Evolutionary conservation across 2,797 vertebrate species (phyloP), one percentile per base, ranked within the genome.

Genomic region (Halcyon smyrnensis): DNA sequence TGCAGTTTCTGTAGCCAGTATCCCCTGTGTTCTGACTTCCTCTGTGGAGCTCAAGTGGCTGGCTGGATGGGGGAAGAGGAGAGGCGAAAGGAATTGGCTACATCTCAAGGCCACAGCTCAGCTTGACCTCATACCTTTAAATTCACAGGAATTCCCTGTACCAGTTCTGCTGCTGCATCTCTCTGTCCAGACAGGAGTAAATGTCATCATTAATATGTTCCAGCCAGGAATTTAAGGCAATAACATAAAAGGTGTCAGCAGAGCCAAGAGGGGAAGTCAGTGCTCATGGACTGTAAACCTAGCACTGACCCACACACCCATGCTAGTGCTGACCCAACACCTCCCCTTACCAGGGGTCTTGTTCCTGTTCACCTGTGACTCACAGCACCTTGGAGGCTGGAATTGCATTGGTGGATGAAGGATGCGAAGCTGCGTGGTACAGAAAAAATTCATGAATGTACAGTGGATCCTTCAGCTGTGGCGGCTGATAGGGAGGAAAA

Each of bases 251-350:
- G 3, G 7, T 37, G 8, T 75, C 57, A 75, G 43, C 60, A 88
- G 57, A 54, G 45, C 8, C 1, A 1, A 64, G 62, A 56, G 37
- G 23, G 25, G 11, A 79, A 75, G 15, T 8, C 41, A 28, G 20
- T 45, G 34, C 32, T 54, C 0, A 0, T 39, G 1, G 8, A 69
- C 14, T 45, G 16, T 37, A 64, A 84, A 84, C 34, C 54, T 17
- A 62, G 15, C 25, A 34, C 23, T 74, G 83, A 34, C 21, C 23
- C 30, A 30, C 0, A 0, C 37, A 50, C 16, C 16, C 60, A 45
- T 37, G 32, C 46, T 43, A 65, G n/a, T 1, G 1, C 11, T 76
- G 54, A 59, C n/a, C 36, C 51, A 24, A n/a, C 12, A 79, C 15
- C 12, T 65, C 30, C 23, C 46, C 21, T 50, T 25, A 60, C n/a